Conservation (phyloP, 2,113 vertebrate species). For the Paradoxurus hermaphroditus region DNA sequence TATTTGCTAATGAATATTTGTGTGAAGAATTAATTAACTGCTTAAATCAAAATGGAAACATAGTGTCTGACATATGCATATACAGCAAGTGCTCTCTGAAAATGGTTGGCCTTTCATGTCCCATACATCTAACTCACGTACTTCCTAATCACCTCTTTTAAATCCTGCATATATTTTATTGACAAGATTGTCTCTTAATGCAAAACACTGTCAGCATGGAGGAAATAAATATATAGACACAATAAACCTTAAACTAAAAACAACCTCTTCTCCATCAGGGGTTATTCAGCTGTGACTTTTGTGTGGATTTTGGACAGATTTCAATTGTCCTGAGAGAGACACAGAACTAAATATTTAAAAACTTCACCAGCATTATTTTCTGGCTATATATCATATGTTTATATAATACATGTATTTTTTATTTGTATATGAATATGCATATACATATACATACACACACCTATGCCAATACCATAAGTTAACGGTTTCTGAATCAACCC, state of each 20-base stretch:
- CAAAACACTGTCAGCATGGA: background rate
- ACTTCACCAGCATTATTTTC: background rate
- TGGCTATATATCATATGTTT: background rate
- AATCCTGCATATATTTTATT: background rate
- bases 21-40: background rate
- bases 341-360: background rate
- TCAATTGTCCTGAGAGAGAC: background rate
- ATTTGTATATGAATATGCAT: no score
- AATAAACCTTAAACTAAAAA: slow-evolving; percentile 21
- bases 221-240: slow-evolving; percentile 47
- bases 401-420: no score
- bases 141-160: background rate
- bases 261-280: background rate
- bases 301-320: slow-evolving; percentile 24
- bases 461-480: background rate
- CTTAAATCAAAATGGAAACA: background rate
- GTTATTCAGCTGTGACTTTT: background rate
- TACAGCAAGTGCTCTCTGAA: background rate
- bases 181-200: background rate
- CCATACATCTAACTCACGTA: background rate
- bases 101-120: background rate
- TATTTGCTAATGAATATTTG: background rate
- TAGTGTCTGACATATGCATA: background rate
- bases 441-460: no score
- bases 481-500: slow-evolving; percentile 13